A percentile compares a stretch with the other conserved stretches of the same genome.
Conservation (phyloP, 2,797 vertebrate genomes). For the Myiotriccus ornatus region DNA sequence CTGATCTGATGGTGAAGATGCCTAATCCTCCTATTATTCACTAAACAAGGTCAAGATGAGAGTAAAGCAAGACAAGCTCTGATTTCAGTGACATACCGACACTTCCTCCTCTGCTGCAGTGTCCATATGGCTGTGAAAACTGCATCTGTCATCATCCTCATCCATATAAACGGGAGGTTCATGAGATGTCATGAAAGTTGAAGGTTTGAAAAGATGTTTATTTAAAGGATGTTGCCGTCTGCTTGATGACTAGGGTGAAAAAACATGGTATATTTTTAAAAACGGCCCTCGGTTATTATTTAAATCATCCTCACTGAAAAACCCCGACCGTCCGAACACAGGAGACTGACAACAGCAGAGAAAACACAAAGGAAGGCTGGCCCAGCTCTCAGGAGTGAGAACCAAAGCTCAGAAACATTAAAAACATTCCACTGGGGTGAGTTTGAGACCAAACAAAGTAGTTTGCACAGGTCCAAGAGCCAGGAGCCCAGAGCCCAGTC, state of each 20-base stretch:
- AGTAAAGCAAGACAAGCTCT: not conserved
- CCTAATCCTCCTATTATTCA: not conserved
- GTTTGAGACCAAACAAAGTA: not conserved
- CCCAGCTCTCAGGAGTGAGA: not conserved
- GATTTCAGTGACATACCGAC: constrained; percentile 74
- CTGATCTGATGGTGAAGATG: not conserved
- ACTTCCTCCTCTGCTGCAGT: constrained; percentile 86
- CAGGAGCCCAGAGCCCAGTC: not conserved
- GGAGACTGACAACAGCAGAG: not conserved
- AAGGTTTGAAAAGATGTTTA: constrained; percentile 97
- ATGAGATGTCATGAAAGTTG: constrained; percentile 97
- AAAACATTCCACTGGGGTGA: not conserved
- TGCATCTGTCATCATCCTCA: constrained; percentile 90
- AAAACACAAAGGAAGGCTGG: not conserved
- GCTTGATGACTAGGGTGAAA: constrained; percentile 84
- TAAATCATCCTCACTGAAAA: not conserved
- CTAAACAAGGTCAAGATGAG: not conserved
- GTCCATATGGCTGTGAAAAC: constrained; percentile 87
- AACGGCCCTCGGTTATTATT: not conserved
- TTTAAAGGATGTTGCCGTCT: constrained; percentile 97
- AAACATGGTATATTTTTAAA: constrained; percentile 59
- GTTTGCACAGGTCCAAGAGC: not conserved
- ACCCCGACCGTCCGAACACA: not conserved
- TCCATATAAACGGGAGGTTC: constrained; percentile 99
- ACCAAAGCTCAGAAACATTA: not conserved